These are phyloP conservation scores for Anadara kagoshimensis DNA, from an alignment of 1,140 invertebrate species.

Conservation along the genomic window DNA sequence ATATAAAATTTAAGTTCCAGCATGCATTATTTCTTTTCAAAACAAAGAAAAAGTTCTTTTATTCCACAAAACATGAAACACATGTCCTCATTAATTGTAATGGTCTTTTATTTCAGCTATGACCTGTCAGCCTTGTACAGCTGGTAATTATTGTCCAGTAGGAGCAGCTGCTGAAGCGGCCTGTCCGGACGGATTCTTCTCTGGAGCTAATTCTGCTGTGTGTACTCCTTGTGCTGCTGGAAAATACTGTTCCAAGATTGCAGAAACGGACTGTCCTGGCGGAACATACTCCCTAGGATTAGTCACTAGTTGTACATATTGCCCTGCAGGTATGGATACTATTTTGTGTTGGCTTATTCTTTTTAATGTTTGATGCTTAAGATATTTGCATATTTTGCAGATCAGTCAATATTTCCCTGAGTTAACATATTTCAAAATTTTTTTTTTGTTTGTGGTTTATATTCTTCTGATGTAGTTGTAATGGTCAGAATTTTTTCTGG, in stretches of 20 bases:
- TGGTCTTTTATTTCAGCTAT: conserved; percentile 38
- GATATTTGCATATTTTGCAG: neutral
- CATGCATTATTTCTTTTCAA: too few relatives aligned
- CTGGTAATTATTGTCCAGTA: conserved; percentile 58
- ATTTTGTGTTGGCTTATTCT: too few relatives aligned
- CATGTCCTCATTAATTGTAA: too few relatives aligned
- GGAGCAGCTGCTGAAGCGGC: conserved; percentile 43
- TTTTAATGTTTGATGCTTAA: too few relatives aligned
- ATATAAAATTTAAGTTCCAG: too few relatives aligned
- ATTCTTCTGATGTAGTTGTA: too few relatives aligned
- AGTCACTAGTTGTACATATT: conserved; percentile 55
- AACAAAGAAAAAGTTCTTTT: too few relatives aligned
- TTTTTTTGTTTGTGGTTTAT: too few relatives aligned
- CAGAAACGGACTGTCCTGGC: conserved; percentile 47
- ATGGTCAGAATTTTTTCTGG: too few relatives aligned
- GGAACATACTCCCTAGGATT: conserved; percentile 62
- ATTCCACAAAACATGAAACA: too few relatives aligned
- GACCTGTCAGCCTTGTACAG: conserved; percentile 52
- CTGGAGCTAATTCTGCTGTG: conserved; percentile 21
- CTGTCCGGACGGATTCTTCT: conserved; percentile 52
- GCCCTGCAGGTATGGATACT: conserved; percentile 55
- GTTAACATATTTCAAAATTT: too few relatives aligned
- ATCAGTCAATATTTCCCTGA: too few relatives aligned
- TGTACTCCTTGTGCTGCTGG: conserved; percentile 61
- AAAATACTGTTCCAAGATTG: conserved; percentile 51